Base-by-base conservation (phyloP, 92 coral and sea anemone species). In the Meandrina meandrites region DNA sequence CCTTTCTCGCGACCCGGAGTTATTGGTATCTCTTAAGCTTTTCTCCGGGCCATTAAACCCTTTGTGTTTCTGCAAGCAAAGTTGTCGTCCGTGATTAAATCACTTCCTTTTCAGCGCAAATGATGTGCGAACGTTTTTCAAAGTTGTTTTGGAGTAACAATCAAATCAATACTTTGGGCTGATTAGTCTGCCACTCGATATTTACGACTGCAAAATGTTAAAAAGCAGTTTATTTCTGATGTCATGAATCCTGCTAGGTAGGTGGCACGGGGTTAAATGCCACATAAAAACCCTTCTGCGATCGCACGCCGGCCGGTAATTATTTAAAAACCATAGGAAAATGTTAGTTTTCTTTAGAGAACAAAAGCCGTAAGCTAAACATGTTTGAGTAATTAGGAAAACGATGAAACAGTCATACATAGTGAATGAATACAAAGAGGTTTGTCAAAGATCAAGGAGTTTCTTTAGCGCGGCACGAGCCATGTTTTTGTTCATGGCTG, bases 271-370 rank as follows among this genome's bases (percentile, higher is more conserved):
- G 80, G 85, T 89, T 92, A 83, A 94, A 88, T 90, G 79, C 93
- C 86, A 82, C 64, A 94, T 82, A 88, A 94, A 87, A 90, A 88
- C 84, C 79, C 77, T 81, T 79, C 88, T 79, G 76, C 54, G 91
- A 87, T 75, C 82, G 40, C 93, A 89, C 74, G 92, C 87, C 85
- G 93, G 81, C 88, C 93, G 93, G 96, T 91, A 89, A 95, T 95
- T 93, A 93, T 93, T 86, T 86, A 51, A 91, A 91, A 86, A 89
- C 96, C 92, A 89, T 88, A 93, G 80, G 94, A 93, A 95, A 95
- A 93, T 95, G 98, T 93, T 93, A 95, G 98, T 89, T 95, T 95
- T 95, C 91, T 69, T 84, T 79, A 10, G 81, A 81, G 93, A 82
- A 91, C 93, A 93, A 90, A 93, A 82, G 92, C 78, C 79, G 34